These are phyloP conservation scores for Lottia scabra DNA, from an alignment of 2,888 invertebrate genomes.

Conservation along the genomic window DNA sequence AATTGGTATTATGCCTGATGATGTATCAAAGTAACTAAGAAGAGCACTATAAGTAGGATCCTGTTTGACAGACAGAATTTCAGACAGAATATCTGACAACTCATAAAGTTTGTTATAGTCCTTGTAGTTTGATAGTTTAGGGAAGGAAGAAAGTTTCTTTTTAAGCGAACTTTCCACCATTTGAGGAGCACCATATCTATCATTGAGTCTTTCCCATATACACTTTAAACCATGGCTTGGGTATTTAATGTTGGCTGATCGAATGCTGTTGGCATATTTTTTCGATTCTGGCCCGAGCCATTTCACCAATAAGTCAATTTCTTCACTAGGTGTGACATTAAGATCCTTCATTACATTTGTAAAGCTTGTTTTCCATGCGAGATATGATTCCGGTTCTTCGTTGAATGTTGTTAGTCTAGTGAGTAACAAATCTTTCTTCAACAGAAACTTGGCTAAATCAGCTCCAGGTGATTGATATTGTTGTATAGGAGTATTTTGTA, in stretches of 20 bases:
- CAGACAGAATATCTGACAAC: too few relatives aligned
- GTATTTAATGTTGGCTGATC: background rate
- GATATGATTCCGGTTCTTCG: constrained; percentile 15
- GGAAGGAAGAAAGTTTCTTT: too few relatives aligned
- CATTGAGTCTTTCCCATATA: background rate
- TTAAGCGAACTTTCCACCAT: background rate
- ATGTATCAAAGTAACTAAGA: background rate
- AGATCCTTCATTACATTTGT: constrained; percentile 10
- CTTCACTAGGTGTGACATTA: background rate
- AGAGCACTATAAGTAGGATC: too few relatives aligned
- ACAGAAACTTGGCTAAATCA: constrained; percentile 12
- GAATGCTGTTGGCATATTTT: background rate
- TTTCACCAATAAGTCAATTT: background rate
- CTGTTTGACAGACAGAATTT: too few relatives aligned
- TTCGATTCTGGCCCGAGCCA: background rate
- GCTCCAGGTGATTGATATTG: background rate
- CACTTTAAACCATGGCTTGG: background rate
- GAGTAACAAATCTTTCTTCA: constrained; percentile 18
- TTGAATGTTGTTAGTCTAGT: constrained; percentile 7
- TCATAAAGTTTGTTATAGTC: too few relatives aligned
- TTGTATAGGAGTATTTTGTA: background rate
- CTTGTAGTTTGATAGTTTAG: too few relatives aligned
- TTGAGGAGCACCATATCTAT: background rate
- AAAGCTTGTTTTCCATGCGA: constrained; percentile 14
- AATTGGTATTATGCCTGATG: background rate